Percentiles rank a stretch among this genome's conserved stretches.
These are phyloP conservation scores for Holothuria leucospilota DNA, from an alignment of 53 echinoderm and acorn worm species.

Conservation along the genomic window DNA sequence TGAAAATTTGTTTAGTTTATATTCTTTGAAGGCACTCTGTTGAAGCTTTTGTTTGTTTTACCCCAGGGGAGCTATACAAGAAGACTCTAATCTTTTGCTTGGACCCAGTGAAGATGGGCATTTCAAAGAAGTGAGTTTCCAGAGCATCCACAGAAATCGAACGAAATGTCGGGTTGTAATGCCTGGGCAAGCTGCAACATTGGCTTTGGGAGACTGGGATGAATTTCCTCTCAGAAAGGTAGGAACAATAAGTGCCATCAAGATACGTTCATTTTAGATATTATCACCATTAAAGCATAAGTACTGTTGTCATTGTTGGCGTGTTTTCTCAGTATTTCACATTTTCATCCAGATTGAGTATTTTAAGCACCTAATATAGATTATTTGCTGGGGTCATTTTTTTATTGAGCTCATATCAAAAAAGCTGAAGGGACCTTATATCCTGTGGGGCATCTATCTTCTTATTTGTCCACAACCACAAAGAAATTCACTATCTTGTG, in stretches of 20 bases:
- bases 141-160: slow-evolving; percentile 93
- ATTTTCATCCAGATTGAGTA: neutral
- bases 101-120: slow-evolving; percentile 83
- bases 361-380: too few relatives aligned
- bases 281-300: neutral
- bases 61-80: slow-evolving; percentile 77
- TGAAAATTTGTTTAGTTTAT: too few relatives aligned
- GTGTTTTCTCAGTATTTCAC: neutral
- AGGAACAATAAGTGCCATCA: neutral
- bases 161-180: slow-evolving; percentile 86
- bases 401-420: too few relatives aligned
- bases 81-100: slow-evolving; percentile 76
- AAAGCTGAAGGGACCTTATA: too few relatives aligned
- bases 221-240: slow-evolving; percentile 78
- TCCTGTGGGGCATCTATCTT: too few relatives aligned
- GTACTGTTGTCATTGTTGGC: neutral
- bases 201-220: slow-evolving; percentile 83
- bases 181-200: slow-evolving; percentile 93
- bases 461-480: too few relatives aligned
- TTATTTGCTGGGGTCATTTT: too few relatives aligned
- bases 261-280: neutral
- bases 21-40: too few relatives aligned
- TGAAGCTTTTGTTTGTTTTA: too few relatives aligned
- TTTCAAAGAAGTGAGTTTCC: slow-evolving; percentile 78
- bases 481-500: too few relatives aligned